Conservation (phyloP, 1,140 invertebrate species). For the Vanessa tameamea region DNA sequence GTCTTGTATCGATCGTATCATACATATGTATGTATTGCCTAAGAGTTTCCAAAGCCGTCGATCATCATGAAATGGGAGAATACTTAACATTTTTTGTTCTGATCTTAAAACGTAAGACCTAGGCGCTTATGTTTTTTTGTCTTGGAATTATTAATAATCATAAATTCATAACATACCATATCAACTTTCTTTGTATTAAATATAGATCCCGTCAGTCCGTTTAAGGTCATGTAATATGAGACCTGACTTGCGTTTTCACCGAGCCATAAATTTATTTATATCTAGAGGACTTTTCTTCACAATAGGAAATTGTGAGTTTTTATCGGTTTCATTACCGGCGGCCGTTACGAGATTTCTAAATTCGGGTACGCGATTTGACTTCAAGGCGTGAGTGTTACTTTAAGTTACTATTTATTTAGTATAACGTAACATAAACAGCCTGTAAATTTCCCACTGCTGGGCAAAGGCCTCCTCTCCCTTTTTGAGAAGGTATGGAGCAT, state of each 20-base stretch:
- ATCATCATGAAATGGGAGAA: not conserved
- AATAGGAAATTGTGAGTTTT: slow-evolving; percentile 29
- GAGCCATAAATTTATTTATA: slow-evolving; percentile 40
- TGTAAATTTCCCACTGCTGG: too few species aligned
- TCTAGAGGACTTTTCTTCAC: slow-evolving; percentile 31
- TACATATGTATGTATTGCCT: not conserved
- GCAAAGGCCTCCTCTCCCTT: too few species aligned
- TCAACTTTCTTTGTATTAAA: slow-evolving; percentile 40
- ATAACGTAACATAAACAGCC: too few species aligned
- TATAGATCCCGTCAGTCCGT: slow-evolving; percentile 36
- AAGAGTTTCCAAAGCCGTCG: not conserved
- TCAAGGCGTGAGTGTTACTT: not conserved
- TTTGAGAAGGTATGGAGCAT: too few species aligned
- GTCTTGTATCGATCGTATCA: too few species aligned
- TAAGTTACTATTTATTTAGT: too few species aligned
- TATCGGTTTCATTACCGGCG: slow-evolving; percentile 18
- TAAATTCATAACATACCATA: slow-evolving; percentile 41
- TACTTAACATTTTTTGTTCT: slow-evolving; percentile 4
- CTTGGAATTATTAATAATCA: slow-evolving; percentile 23
- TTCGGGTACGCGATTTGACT: not conserved
- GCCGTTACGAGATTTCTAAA: slow-evolving; percentile 23
- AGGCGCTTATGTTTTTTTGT: slow-evolving; percentile 14
- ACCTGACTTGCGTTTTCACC: slow-evolving; percentile 39
- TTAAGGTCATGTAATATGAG: slow-evolving; percentile 39
- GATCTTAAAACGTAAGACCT: slow-evolving; percentile 11